Percentiles rank a stretch among this genome's conserved stretches.
These are phyloP conservation scores for Athripsodes cinereus DNA, from an alignment of 2,888 invertebrate genomes.

Conservation along the genomic window DNA sequence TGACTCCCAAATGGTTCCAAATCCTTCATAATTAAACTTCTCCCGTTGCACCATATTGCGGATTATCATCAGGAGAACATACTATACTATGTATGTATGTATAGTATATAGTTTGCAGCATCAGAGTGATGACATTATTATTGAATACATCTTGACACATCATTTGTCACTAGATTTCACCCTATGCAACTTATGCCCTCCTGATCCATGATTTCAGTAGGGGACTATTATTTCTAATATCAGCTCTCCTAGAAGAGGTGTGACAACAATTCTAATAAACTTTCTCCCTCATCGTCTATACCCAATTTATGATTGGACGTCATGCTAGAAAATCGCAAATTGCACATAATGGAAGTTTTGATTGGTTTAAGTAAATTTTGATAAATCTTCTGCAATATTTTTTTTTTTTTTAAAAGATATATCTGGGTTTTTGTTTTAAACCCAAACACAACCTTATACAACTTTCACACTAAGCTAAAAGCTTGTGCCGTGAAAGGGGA, in stretches of 20 bases:
- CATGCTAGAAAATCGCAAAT: not conserved
- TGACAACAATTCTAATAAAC: not conserved
- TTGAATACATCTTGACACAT: conserved; percentile 1
- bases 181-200: not conserved
- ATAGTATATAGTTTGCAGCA: too few species aligned
- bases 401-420: too few species aligned
- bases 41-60: not conserved
- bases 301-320: not conserved
- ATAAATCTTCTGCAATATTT: too few species aligned
- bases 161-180: not conserved
- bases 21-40: too few species aligned
- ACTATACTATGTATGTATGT: too few species aligned
- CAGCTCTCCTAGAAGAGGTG: not conserved
- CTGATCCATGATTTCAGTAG: not conserved
- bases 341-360: not conserved
- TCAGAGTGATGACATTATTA: not conserved
- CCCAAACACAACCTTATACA: too few species aligned
- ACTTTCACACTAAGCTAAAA: too few species aligned
- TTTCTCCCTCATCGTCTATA: not conserved
- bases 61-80: not conserved
- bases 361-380: not conserved
- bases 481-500: too few species aligned
- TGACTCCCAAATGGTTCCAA: too few species aligned
- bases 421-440: too few species aligned
- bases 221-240: not conserved